A percentile compares a stretch with the other conserved stretches of the same genome.
These are phyloP conservation scores for Bombus confusus DNA, from an alignment of 1,140 invertebrate genomes.

Conservation along the genomic window DNA sequence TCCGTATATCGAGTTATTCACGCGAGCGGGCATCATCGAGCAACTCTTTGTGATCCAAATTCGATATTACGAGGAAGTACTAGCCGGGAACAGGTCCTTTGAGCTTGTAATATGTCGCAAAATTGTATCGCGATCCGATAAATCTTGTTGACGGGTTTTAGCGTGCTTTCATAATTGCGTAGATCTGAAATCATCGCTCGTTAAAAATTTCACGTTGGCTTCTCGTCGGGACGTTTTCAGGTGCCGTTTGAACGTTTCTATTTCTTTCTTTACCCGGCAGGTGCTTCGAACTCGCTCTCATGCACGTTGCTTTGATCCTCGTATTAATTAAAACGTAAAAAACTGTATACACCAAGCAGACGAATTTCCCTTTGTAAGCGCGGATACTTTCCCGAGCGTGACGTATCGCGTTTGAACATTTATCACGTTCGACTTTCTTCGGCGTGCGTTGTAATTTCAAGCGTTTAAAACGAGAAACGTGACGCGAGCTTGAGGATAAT, in stretches of 20 bases:
- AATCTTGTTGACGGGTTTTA: neutral
- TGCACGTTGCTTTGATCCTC: slow-evolving; percentile 26
- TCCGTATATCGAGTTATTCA: neutral
- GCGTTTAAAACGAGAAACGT: neutral
- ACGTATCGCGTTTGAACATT: slow-evolving; percentile 21
- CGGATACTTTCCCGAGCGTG: neutral
- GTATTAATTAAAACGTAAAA: slow-evolving; percentile 43
- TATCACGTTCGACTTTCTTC: neutral
- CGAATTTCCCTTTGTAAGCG: slow-evolving; percentile 15
- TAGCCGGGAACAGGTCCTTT: neutral
- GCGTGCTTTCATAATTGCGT: slow-evolving; percentile 10
- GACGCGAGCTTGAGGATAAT: neutral
- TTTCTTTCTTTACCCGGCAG: slow-evolving; percentile 5
- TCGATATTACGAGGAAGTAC: neutral
- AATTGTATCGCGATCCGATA: slow-evolving; percentile 15
- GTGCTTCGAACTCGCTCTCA: slow-evolving; percentile 19
- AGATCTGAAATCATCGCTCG: slow-evolving; percentile 14
- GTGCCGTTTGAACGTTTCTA: neutral
- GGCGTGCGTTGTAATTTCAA: neutral
- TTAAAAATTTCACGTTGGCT: slow-evolving; percentile 5
- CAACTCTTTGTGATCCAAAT: slow-evolving; percentile 4
- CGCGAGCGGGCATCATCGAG: neutral
- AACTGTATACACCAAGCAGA: slow-evolving; percentile 9
- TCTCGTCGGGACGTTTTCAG: neutral
- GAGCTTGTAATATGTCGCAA: neutral